Evolutionary conservation across 2,888 invertebrate species (phyloP).

Genomic region (Drosophila gaucha): DNA sequence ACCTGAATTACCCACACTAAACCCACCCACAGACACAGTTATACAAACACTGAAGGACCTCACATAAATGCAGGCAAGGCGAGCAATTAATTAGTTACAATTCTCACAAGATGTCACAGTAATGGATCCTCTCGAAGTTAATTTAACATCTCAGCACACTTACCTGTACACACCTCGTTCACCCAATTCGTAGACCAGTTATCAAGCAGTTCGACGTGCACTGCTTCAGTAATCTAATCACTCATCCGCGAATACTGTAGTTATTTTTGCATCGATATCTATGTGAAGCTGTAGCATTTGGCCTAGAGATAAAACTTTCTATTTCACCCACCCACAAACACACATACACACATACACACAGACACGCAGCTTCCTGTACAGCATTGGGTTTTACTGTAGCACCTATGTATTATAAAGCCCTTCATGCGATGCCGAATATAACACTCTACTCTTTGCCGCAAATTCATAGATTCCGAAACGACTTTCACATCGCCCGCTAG

Average conservation of each 20-base stretch:
- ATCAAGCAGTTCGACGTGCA: conserved; percentile 34
- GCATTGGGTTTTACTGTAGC: conserved; percentile 50
- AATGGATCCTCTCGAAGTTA: conserved; percentile 9
- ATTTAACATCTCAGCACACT: conserved; percentile 4
- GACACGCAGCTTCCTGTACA: conserved; percentile 61
- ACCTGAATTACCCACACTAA: conserved; percentile 20
- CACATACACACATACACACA: conserved; percentile 17
- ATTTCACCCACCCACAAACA: neutral
- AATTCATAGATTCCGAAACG: conserved; percentile 83
- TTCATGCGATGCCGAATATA: conserved; percentile 4
- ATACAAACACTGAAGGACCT: conserved; percentile 36
- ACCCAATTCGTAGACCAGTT: conserved; percentile 15
- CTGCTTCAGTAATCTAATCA: conserved; percentile 11
- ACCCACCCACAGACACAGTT: conserved; percentile 50
- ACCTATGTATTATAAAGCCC: conserved; percentile 15
- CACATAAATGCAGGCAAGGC: conserved; percentile 43
- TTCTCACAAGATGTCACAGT: conserved; percentile 16
- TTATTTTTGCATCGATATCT: conserved; percentile 11
- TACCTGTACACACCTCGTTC: conserved; percentile 20
- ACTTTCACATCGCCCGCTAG: conserved; percentile 83
- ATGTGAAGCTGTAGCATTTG: conserved; percentile 39
- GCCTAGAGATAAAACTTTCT: conserved; percentile 18
- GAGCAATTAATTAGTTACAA: conserved; percentile 20
- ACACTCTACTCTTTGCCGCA: conserved; percentile 11
- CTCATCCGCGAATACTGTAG: conserved; percentile 21